phyloP scores from a whole-genome alignment of 2,113 vertebrate species.

The Crypturellus undulatus region DNA sequence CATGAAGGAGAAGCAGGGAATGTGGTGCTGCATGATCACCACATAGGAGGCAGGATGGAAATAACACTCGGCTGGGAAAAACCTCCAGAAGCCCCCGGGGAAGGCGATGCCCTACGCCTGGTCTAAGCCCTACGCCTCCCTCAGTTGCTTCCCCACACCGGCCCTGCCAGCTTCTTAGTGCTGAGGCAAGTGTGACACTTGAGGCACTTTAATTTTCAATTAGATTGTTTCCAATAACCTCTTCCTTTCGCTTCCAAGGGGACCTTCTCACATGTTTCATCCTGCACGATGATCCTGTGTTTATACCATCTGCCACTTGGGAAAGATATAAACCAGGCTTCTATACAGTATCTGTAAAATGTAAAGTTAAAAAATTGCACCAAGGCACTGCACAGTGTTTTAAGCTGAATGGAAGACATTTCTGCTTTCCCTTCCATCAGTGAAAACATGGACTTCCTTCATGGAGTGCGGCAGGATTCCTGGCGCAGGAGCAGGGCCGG shows the following conservation, averaged over 20 bases:
- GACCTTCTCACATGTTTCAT: conserved; percentile 62
- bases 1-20: neutral
- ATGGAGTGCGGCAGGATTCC: neutral
- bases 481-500: neutral
- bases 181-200: neutral
- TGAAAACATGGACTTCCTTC: neutral
- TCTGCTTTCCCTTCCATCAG: neutral
- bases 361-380: neutral
- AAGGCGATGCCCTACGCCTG: neutral
- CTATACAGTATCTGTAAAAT: conserved; percentile 32
- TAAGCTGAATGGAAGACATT: neutral
- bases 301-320: conserved; percentile 41
- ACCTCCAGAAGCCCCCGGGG: neutral
- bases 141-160: neutral
- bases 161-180: neutral
- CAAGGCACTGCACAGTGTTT: neutral
- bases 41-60: neutral
- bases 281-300: neutral
- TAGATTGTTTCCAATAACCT: neutral
- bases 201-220: conserved; percentile 14
- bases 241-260: conserved; percentile 15
- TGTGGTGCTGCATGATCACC: neutral
- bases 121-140: accelerated
- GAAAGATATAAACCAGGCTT: conserved; percentile 32
- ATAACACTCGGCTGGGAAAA: neutral